phyloP scores from a whole-genome alignment of 2,797 vertebrate species.

The Coilia nasus region DNA sequence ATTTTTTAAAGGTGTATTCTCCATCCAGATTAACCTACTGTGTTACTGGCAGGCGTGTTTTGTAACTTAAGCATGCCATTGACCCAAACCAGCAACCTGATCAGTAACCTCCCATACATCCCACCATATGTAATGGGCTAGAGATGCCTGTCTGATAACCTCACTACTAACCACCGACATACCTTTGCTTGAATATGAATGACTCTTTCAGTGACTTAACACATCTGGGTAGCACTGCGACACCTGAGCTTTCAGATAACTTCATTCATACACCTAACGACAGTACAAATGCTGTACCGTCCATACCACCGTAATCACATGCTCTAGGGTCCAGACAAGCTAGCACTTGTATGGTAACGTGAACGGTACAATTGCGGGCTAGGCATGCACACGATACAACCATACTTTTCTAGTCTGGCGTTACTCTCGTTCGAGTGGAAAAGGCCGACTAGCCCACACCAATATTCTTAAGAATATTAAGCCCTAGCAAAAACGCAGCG shows the following conservation, averaged over 20 bases:
- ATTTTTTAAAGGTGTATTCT: background rate
- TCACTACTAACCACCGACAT: background rate
- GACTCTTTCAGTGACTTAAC: background rate
- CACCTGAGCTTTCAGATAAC: background rate
- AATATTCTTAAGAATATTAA: background rate
- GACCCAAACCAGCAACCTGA: background rate
- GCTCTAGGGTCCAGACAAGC: conserved; percentile 6
- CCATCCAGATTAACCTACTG: background rate
- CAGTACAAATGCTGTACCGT: background rate
- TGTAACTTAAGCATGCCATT: background rate
- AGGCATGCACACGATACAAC: background rate
- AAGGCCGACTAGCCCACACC: background rate
- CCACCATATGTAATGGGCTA: background rate
- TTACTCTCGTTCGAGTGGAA: background rate
- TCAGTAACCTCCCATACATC: background rate
- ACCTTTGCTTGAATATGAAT: conserved; percentile 3
- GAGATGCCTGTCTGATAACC: background rate
- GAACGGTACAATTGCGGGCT: background rate
- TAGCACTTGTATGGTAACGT: conserved; percentile 22
- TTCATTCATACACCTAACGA: background rate
- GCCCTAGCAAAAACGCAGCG: background rate
- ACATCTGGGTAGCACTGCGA: background rate
- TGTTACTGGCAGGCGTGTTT: background rate
- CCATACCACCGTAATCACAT: background rate
- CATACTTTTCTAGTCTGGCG: background rate